Base-by-base conservation (phyloP, 2,797 vertebrate genomes). In the Gallinago nigripennis region DNA sequence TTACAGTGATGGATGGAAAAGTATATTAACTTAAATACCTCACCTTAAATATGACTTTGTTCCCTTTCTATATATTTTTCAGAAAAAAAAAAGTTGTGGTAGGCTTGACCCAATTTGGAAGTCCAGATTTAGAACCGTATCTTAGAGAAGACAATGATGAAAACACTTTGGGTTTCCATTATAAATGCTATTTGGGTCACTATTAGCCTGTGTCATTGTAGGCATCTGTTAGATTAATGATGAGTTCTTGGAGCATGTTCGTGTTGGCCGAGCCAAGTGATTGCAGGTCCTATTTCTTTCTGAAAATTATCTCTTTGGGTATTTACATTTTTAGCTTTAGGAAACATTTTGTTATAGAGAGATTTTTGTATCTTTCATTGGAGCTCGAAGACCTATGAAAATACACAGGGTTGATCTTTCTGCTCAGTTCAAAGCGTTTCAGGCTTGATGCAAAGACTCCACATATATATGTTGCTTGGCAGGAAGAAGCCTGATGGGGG, bases 71-170 rank as follows among this genome's bases (percentile, higher is more conserved):
- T 70, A 2, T 80, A 21, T 88, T 95, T 95, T 83, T 73, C 71
- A 84, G 73, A 37, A 37, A 35, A 41, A 61, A 61, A 61, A 88
- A 41, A 5, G 3, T 18, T 14, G 30, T 63, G 43, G 17, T 69
- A 88, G 41, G 20, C 63, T 75, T 91, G 91, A 90, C 92, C 85
- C 43, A 70, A 2, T 95, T 95, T 30, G 9, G 15, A 76, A 76
- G 41, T 65, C 76, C 35, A 37, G 61, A 87, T 94, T 95, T 93
- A 89, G 89, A 90, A 79, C 25, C 1, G 0, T 70, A 18, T 90
- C 93, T 92, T 81, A 86, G 76, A 86, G 88, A 83, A 93, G 51
- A 25, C 41, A 82, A 73, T 27, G 35, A 61, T 89, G 50, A 61
- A 80, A 88, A 64, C 57, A 30, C 25, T 83, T 69, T 13, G 19